phyloP scores from a whole-genome alignment of 2,797 vertebrate genomes.

The Chloroceryle amazona region DNA sequence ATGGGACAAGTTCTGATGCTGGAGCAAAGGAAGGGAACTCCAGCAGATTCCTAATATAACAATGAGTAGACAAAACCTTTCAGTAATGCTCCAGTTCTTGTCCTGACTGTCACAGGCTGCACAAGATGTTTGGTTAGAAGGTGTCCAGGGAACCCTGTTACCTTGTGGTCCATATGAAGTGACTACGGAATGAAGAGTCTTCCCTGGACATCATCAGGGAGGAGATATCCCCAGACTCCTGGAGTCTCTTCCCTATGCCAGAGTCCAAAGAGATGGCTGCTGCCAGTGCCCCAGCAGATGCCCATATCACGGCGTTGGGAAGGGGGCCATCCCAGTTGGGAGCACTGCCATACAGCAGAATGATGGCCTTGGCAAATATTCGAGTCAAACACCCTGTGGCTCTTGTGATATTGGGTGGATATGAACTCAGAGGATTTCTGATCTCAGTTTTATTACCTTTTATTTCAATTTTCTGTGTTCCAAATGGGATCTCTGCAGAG shows the following conservation, averaged over 20 bases:
- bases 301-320: background rate
- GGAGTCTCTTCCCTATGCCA: background rate
- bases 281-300: background rate
- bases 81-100: background rate
- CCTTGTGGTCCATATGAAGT: background rate
- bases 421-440: background rate
- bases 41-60: background rate
- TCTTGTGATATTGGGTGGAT: background rate
- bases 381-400: background rate
- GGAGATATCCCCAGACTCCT: background rate
- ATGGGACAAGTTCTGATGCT: background rate
- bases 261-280: background rate
- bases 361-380: rapidly evolving
- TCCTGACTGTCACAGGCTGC: background rate
- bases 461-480: background rate
- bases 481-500: background rate
- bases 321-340: background rate
- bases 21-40: background rate
- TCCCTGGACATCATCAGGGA: background rate
- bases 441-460: background rate
- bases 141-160: background rate
- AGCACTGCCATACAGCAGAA: background rate
- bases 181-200: background rate
- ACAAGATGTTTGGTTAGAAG: background rate
- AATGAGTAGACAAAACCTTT: background rate